Evolutionary conservation across 1,140 invertebrate genomes (phyloP), one percentile per base, ranked within the genome.

Genomic region (Drosophila santomea): DNA sequence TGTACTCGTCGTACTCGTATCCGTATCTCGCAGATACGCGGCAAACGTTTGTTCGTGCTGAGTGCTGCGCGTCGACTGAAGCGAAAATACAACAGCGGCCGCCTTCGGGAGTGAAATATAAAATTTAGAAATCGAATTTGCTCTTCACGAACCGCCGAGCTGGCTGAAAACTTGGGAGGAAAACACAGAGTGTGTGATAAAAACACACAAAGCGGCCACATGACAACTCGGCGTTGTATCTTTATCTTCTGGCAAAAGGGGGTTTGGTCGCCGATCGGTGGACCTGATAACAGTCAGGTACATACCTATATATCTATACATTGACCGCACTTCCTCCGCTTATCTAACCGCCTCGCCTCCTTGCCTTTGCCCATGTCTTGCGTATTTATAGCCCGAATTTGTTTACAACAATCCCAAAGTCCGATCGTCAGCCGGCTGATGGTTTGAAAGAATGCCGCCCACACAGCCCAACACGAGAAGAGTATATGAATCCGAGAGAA

Each of bases 51-150:
- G 80, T 84, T 89, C 84, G 85, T 89, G 84, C 80, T 90, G 84
- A 89, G 84, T 90, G 85, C 84, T 89, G 78, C 84, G 84, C 84
- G 84, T 89, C 85, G 84, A 89, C 84, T 89, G 79, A 88, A 88
- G 52, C 62, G 66, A 78, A 54, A 66, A 66, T 41, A 62, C 41
- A 67, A 64, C 64, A 32, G 55, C 73, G 38, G 58, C 58, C 54
- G 63, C 63, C 72, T 58, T 55, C 50, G 72, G 83, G 67, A 84
- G 83, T 54, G 74, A 66, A 61, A 78, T 36, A 78, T 32, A 75
- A 67, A 64, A 63, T 88, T 71, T 90, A 84, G 80, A 89, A 89
- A 89, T 84, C 74, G 77, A 89, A 84, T 83, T 88, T 50, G 61
- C 66, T 68, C 52, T 66, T 68, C 66, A 69, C 51, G 38, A 73